Base-by-base conservation (phyloP, 1,140 invertebrate species). In the Chymomyza costata region DNA sequence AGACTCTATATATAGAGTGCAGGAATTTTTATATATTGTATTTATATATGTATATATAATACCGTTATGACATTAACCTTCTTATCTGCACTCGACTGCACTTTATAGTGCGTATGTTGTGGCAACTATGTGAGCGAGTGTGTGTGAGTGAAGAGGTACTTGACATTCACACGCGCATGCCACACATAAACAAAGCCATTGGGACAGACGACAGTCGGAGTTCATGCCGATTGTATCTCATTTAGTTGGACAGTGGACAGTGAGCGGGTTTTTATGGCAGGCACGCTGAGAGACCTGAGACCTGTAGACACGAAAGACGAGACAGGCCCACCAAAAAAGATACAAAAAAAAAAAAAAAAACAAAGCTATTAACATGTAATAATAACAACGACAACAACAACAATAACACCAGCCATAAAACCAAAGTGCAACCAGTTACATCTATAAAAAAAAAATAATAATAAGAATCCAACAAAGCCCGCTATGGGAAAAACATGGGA, bases 31-130 rank as follows among this genome's bases (percentile, higher is more conserved):
- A 53, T 40, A 51, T 53, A 78, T 38, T 31, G 32, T 15, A 19
- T 37, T 8, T 15, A 3, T 14, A 45, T 10, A 35, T 37, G 21
- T 43, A 7, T 43, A 35, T 30, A 40, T 34, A 37, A 65, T 76
- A 65, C 73, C 55, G 55, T 68, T 73, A 65, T 67, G 67, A 58
- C 73, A 78, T 78, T 76, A 76, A 66, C 65, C 71, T n/a, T n/a
- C n/a, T 74, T 76, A 76, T 76, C 71, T 57, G 19, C 28, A 35
- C 3, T 28, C 32, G n/a, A 21, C 19, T 43, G 19, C 16, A 31
- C 43, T 40, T 40, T 21, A 40, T 7, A 31, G 17, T 32, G 17
- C 14, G 34, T 18, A 25, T 25, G 25, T 11, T n/a, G 28, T 28
- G 6, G n/a, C n/a, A n/a, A n/a, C n/a, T 17, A 37, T 28, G 31